These are phyloP conservation scores for Stenopsyche tienmushanensis DNA, from an alignment of 1,140 invertebrate species.

Conservation along the genomic window DNA sequence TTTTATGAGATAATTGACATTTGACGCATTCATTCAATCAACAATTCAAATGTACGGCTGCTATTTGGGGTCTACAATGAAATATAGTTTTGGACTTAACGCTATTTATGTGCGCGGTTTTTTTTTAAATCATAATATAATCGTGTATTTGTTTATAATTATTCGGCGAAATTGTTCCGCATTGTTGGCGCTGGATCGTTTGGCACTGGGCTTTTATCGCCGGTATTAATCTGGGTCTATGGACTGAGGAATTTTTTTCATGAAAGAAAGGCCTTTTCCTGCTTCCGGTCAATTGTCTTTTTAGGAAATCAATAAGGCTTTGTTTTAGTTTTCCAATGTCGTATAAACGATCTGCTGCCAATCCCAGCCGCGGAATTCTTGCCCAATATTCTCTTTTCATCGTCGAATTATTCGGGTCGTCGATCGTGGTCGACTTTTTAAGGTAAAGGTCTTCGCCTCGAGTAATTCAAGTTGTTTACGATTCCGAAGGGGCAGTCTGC, in stretches of 20 bases:
- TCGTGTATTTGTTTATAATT: too few species aligned
- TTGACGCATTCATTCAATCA: conserved; percentile 26
- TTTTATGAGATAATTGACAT: conserved; percentile 27
- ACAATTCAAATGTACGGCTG: conserved; percentile 19
- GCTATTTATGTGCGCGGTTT: background rate
- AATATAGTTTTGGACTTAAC: background rate
- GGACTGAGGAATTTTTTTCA: too few species aligned
- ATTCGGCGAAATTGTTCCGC: too few species aligned
- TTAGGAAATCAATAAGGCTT: background rate
- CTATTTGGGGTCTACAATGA: background rate
- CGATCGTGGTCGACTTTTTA: background rate
- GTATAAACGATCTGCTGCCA: too few species aligned
- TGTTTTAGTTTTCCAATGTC: background rate
- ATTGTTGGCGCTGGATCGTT: too few species aligned
- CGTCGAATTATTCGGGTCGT: background rate
- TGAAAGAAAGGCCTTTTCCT: background rate
- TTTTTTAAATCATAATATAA: too few species aligned
- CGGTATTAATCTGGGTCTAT: too few species aligned
- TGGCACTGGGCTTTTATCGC: too few species aligned
- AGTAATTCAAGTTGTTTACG: background rate
- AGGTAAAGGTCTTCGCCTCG: background rate
- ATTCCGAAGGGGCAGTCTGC: too few species aligned
- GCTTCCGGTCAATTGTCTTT: background rate
- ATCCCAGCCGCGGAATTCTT: too few species aligned
- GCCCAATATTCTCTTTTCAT: background rate